Evolutionary conservation across 1,140 invertebrate genomes (phyloP).

Genomic region (Heliothis subflexa): DNA sequence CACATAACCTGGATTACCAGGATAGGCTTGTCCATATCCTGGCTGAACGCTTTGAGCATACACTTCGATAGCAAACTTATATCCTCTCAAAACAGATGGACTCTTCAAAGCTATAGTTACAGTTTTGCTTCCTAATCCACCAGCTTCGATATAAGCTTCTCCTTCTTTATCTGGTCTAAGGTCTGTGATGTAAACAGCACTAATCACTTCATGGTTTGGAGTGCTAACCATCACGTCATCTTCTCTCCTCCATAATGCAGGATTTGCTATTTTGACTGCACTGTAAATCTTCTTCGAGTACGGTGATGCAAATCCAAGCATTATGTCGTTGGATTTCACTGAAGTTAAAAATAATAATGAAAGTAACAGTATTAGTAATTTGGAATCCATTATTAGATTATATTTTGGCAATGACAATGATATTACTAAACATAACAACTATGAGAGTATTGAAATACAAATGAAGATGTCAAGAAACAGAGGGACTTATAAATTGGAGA

Average conservation of each 20-base stretch:
- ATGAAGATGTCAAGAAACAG: conserved; percentile 17
- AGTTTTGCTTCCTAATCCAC: conserved; percentile 45
- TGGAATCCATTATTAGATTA: conserved; percentile 13
- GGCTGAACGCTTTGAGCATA: conserved; percentile 11
- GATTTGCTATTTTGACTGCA: conserved; percentile 37
- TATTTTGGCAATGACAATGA: not conserved
- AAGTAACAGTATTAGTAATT: not conserved
- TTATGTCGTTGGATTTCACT: conserved; percentile 32
- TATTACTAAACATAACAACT: not conserved
- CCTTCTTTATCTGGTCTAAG: conserved; percentile 46
- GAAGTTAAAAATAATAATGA: conserved; percentile 17
- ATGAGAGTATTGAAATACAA: conserved; percentile 5
- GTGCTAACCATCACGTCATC: conserved; percentile 34
- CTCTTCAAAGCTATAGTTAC: conserved; percentile 45
- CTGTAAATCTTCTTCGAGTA: conserved; percentile 38
- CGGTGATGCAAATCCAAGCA: conserved; percentile 32
- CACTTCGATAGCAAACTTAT: conserved; percentile 40
- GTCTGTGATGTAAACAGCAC: conserved; percentile 40
- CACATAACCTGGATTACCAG: not conserved
- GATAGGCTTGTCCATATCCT: not conserved
- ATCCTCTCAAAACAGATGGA: conserved; percentile 45
- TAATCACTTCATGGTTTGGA: conserved; percentile 35
- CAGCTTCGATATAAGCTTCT: conserved; percentile 43
- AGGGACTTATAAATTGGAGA: conserved; percentile 1
- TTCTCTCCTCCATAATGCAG: conserved; percentile 38